phyloP scores from a whole-genome alignment of 1,140 invertebrate species.

The Pectinophora gossypiella region DNA sequence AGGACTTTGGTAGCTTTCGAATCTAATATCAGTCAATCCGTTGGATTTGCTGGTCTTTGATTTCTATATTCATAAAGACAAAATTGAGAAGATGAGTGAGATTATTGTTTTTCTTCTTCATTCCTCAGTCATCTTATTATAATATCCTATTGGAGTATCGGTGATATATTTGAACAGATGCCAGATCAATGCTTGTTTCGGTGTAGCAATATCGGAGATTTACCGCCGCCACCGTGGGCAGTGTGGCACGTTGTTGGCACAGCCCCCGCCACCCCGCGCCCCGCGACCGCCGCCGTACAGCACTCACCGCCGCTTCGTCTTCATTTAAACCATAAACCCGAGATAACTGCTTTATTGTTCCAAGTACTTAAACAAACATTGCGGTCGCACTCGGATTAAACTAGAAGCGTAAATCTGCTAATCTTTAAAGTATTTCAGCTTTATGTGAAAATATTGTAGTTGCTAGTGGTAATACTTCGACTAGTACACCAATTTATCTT shows the following conservation, averaged over 20 bases:
- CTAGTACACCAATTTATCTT: not conserved
- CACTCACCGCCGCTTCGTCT: conserved; percentile 17
- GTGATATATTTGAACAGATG: not conserved
- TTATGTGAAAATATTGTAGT: not conserved
- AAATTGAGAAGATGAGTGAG: too few species aligned
- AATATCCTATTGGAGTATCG: not conserved
- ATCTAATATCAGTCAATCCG: not conserved
- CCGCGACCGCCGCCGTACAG: too few species aligned
- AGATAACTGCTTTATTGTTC: conserved; percentile 20
- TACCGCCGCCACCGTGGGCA: not conserved
- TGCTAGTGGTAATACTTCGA: not conserved
- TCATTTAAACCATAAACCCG: conserved; percentile 37
- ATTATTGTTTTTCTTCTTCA: too few species aligned
- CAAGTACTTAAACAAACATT: not conserved
- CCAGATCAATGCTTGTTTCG: not conserved
- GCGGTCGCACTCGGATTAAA: not conserved
- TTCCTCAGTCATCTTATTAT: too few species aligned
- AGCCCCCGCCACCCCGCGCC: not conserved
- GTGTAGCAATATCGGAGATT: not conserved
- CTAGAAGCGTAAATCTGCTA: not conserved
- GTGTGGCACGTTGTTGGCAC: not conserved
- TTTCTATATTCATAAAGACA: too few species aligned
- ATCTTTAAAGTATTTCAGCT: not conserved
- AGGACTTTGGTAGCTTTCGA: not conserved
- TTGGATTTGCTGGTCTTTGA: too few species aligned